Evolutionary conservation across 2,888 invertebrate genomes (phyloP), one percentile per base, ranked within the genome.

Genomic region (Geotrupes spiniger): DNA sequence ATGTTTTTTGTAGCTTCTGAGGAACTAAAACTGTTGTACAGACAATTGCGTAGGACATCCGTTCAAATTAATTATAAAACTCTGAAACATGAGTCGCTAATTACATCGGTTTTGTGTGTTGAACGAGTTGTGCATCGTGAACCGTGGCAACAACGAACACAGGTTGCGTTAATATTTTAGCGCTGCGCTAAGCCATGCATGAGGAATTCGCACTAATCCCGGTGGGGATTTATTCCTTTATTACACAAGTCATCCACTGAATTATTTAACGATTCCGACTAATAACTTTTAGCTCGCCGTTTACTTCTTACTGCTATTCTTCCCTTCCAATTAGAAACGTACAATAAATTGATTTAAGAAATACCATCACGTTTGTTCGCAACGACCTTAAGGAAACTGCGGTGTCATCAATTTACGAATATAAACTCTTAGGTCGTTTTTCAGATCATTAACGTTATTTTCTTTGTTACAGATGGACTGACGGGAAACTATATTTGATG

Each of bases 381-480:
- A n/a, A n/a, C n/a, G n/a, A n/a, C n/a, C n/a, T n/a, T n/a, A n/a
- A n/a, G n/a, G n/a, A n/a, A n/a, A n/a, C n/a, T n/a, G n/a, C n/a
- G n/a, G n/a, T n/a, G n/a, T n/a, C n/a, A n/a, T n/a, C n/a, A n/a
- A n/a, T n/a, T n/a, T n/a, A n/a, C n/a, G n/a, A n/a, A n/a, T n/a
- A n/a, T n/a, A n/a, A n/a, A n/a, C n/a, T n/a, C n/a, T n/a, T n/a
- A n/a, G n/a, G n/a, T n/a, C n/a, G n/a, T n/a, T n/a, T n/a, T n/a
- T n/a, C n/a, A n/a, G 21, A 21, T 21, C 6, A 21, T 21, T 21
- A 21, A 36, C 9, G n/a, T 37, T 37, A 37, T 45, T 27, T 11
- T 11, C 14, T 38, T 55, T 53, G 54, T 61, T 61, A 11, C 57
- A 60, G 61, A 58, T 58, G 60, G 53, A 44, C n/a, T 54, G 50